Evolutionary conservation across 64 coral and sea anemone genomes (phyloP), one percentile per base, ranked within the genome.

Genomic region (Pachyseris speciosa): DNA sequence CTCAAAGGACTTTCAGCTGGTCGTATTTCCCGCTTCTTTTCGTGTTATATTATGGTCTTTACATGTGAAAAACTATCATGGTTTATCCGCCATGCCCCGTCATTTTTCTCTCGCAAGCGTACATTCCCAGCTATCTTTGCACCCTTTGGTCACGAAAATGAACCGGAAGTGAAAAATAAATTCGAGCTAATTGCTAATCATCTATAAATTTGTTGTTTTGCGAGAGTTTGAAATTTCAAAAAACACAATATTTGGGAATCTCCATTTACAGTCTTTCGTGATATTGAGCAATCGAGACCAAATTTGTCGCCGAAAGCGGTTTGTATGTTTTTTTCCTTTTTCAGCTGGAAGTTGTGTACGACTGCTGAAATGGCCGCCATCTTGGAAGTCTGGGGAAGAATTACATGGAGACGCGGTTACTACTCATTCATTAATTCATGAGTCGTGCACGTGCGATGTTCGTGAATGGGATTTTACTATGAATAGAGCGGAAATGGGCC

Each of bases 1-100:
- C 19, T 9, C 31, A 8, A 63, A 60, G 5, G 8, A 12, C 77
- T 51, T 11, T 96, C 94, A 96, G 83, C 94, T 96, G 94, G 83
- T 96, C 72, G 89, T 96, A 96, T 96, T 96, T 96, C 94, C 94
- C 94, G 94, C 94, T 95, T 90, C 67, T 90, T 77, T 78, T 88
- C 9, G 65, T 66, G 15, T 83, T 88, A 96, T 92, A 96, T 96
- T 96, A 96, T 96, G 94, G 94, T 96, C 94, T 70, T 96, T 90
- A 69, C 65, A 58, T 48, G 50, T 70, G 43, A 73, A 79, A 95
- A 92, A 96, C 89, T 96, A 96, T 81, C 77, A 81, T 96, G 94
- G 94, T 96, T 92, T 96, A 96, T 96, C 94, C 67, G 74, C 74
- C 74, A 92, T 95, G 69, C 89, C 20, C 50, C 69, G 33, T 87